Evolutionary conservation across 2,797 vertebrate species (phyloP).

Genomic region (Cyprinella venusta): DNA sequence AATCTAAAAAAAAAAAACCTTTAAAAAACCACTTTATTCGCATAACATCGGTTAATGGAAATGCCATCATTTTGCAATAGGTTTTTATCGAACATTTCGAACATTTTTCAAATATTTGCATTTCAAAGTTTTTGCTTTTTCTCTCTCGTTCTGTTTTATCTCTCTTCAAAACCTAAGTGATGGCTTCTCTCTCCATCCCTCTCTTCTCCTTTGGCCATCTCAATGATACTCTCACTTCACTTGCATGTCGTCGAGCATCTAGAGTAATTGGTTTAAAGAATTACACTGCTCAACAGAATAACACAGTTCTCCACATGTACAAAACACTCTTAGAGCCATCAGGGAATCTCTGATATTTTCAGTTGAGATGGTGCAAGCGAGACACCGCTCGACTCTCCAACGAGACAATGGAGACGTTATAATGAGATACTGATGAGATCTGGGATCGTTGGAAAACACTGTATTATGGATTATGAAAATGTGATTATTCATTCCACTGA

Average conservation of each 20-base stretch:
- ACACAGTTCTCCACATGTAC: conserved; percentile 59
- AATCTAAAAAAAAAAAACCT: no score
- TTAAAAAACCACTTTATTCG: no score
- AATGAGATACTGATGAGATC: conserved; percentile 58
- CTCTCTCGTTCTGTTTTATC: background rate
- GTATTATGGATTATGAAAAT: conserved; percentile 52
- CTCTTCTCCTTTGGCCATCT: conserved; percentile 26
- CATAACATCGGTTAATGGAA: no score
- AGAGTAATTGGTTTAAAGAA: conserved; percentile 74
- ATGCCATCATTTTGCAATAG: no score
- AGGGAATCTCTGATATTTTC: conserved; percentile 52
- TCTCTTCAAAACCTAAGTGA: conserved; percentile 16
- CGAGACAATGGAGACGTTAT: conserved; percentile 56
- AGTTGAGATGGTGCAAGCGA: conserved; percentile 29
- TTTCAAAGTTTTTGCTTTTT: background rate
- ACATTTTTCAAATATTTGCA: no score
- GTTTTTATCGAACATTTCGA: no score
- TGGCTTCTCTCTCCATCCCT: background rate
- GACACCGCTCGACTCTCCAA: conserved; percentile 49
- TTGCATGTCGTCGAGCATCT: conserved; percentile 33
- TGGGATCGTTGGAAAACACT: conserved; percentile 43
- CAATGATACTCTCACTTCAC: conserved; percentile 41
- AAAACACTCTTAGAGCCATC: conserved; percentile 35
- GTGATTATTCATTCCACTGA: conserved; percentile 53
- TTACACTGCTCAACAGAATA: conserved; percentile 63